Evolutionary conservation across 2,888 invertebrate genomes (phyloP), one percentile per base, ranked within the genome.

Genomic region (Ichneumoninae sp.): DNA sequence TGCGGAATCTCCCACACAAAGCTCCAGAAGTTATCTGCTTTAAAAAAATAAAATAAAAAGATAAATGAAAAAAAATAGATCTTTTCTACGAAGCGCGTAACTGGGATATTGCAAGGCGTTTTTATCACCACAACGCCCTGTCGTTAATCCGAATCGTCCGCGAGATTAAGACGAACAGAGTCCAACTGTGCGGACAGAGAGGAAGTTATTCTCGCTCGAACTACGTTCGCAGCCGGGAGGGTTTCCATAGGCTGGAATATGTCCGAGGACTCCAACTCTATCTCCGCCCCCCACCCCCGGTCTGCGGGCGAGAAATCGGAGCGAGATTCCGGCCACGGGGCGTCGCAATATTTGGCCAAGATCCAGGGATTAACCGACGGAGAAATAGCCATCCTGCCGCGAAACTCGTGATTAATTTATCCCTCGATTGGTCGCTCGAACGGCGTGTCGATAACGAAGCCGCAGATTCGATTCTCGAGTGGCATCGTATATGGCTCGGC

Each of bases 131-230:
- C 33, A 36, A 52, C 16, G 36, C 50, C 83, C 83, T 83, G 88
- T 10, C 88, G 88, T 88, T 88, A 88, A 86, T 69, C 70, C 82
- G 85, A 86, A 88, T 88, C 82, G 86, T 85, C n/a, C 68, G 52
- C 63, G 78, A 75, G 86, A 88, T 88, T 88, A 87, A 88, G 87
- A 88, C 52, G 66, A 63, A 65, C 75, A 63, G 47, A 65, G 33
- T 40, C 33, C 60, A 30, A 30, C 30, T 26, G 26, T 63, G 60
- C 60, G 30, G 33, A 63, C 60, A 16, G 60, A 63, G n/a, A 63
- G 63, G 40, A 44, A 44, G 54, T 26, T 66, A 81, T 70, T 70
- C 33, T 26, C 13, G 66, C 13, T 57, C 13, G 47, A 66, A 82
- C 73, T 68, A 68, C 36, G 50, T 30, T 47, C 36, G 7, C 22